Conservation (phyloP, 2,888 invertebrate genomes). For the Mythimna lalbum region DNA sequence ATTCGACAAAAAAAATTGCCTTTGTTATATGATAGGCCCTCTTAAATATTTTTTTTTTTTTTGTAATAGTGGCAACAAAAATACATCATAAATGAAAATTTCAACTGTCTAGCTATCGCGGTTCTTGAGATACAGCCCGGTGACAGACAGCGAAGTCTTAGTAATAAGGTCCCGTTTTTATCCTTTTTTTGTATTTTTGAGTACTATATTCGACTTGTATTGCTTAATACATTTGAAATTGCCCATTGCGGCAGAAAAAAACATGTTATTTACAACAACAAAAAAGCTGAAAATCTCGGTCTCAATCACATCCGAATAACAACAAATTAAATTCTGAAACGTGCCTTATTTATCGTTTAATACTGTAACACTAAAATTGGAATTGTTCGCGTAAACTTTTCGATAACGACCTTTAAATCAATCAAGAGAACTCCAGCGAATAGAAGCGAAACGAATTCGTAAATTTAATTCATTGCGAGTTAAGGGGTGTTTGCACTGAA, state of each 20-base stretch:
- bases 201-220: too few species aligned
- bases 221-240: background rate
- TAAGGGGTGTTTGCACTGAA: slow-evolving; percentile 30
- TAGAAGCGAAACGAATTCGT: slow-evolving; percentile 40
- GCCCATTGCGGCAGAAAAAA: background rate
- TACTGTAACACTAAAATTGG: slow-evolving; percentile 55
- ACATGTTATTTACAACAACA: background rate
- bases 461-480: slow-evolving; percentile 49
- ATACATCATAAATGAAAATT: too few species aligned
- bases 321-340: slow-evolving; percentile 57
- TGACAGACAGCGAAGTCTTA: too few species aligned
- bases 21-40: too few species aligned
- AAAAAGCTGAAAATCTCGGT: background rate
- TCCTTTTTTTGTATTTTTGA: too few species aligned
- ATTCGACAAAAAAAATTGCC: too few species aligned
- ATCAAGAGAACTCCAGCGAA: slow-evolving; percentile 54
- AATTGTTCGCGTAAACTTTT: slow-evolving; percentile 62
- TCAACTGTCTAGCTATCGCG: too few species aligned
- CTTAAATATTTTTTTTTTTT: too few species aligned
- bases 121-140: too few species aligned
- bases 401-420: slow-evolving; percentile 64
- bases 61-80: too few species aligned
- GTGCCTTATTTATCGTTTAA: slow-evolving; percentile 56
- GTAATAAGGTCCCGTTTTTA: too few species aligned
- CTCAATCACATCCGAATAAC: slow-evolving; percentile 24